These are phyloP conservation scores for Seriola rivoliana DNA, from an alignment of 2,113 vertebrate species.

Conservation along the genomic window DNA sequence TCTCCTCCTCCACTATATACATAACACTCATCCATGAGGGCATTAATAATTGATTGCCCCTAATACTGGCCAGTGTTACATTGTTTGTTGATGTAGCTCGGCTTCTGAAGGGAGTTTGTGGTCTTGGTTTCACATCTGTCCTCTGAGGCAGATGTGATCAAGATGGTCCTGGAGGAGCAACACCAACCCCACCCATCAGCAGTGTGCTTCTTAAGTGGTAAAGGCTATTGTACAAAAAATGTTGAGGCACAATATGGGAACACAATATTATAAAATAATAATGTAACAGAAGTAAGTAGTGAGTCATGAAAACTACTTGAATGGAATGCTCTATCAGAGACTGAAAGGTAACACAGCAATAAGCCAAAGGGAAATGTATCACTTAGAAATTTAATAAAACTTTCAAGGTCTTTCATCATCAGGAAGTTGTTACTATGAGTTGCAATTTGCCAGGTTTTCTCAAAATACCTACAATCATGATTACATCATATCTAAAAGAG, in stretches of 20 bases:
- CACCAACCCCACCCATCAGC: neutral
- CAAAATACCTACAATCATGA: neutral
- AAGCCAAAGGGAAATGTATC: slow-evolving; percentile 13
- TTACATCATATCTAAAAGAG: neutral
- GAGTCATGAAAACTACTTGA: neutral
- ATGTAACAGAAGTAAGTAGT: neutral
- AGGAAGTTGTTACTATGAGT: neutral
- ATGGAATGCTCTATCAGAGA: neutral
- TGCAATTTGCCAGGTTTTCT: slow-evolving; percentile 16
- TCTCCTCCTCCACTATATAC: slow-evolving; percentile 26
- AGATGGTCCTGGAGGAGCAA: neutral
- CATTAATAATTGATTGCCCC: slow-evolving; percentile 51
- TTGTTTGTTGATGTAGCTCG: slow-evolving; percentile 26
- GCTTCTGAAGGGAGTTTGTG: slow-evolving; percentile 25
- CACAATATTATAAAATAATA: neutral
- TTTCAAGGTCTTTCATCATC: slow-evolving; percentile 28
- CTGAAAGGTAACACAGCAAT: neutral
- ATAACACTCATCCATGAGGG: slow-evolving; percentile 23
- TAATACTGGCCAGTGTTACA: slow-evolving; percentile 6
- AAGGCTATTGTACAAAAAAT: neutral
- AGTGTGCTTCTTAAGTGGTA: neutral
- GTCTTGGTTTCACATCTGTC: slow-evolving; percentile 27
- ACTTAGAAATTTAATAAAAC: neutral
- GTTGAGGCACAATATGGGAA: neutral
- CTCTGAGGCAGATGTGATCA: slow-evolving; percentile 17